Base-by-base conservation (phyloP, 2,113 vertebrate species). In the Callipepla californica region DNA sequence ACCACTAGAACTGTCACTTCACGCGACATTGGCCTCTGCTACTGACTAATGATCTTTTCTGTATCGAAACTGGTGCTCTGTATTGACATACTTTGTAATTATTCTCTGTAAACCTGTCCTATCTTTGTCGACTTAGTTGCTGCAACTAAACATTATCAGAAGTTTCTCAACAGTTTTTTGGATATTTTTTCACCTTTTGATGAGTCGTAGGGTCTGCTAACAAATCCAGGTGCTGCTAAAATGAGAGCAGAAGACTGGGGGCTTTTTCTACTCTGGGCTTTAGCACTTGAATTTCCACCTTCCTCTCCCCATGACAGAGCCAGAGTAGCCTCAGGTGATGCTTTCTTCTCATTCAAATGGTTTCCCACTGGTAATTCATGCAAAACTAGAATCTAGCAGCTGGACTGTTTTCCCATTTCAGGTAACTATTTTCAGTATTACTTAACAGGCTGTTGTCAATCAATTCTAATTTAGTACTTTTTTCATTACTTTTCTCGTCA, bases 1-100 rank as follows among this genome's bases (percentile, higher is more conserved):
- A 96, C 74, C 36, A 62, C 82, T 91, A 57, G 80, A 84, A 75
- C 53, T 50, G 77, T 67, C 74, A 38, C n/a, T 75, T 79, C 10
- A 28, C 63, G 92, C 87, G 80, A 90, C 84, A 42, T 66, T 86
- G 73, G 55, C 59, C 77, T 88, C 73, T 51, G 66, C 58, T 91
- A 40, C 69, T 32, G 10, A 76, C 89, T 82, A 77, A 94, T 68
- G 80, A 53, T 81, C 74, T 87, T 58, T 65, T 77, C 48, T 1
- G 5, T 44, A 38, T 23, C 42, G 50, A 87, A 92, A 19, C 50
- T 11, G 7, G 23, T 59, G 45, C 38, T 82, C 53, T 61, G 44
- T 42, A 86, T 92, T 83, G 66, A 61, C 45, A 59, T 14, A 16
- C 21, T 76, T 36, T 69, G 45, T 53, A 75, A 85, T 87, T 83